Evolutionary conservation across 2,797 vertebrate species (phyloP).

Genomic region (Cirrhinus molitorella): DNA sequence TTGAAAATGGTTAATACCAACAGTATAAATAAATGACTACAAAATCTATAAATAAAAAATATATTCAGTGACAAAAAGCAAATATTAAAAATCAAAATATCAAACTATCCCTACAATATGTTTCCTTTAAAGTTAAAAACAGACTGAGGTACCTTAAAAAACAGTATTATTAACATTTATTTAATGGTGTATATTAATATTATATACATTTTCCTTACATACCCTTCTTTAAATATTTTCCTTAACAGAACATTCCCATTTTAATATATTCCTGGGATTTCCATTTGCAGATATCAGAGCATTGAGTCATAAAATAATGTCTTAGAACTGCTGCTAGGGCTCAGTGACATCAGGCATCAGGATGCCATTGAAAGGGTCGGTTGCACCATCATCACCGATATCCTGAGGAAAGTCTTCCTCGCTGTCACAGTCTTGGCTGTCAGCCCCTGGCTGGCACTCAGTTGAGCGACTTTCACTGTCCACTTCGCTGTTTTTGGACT

Average conservation of each 20-base stretch:
- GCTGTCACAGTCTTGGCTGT: conserved; percentile 75
- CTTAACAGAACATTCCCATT: conserved; percentile 24
- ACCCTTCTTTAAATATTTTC: conserved; percentile 4
- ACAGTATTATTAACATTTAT: not conserved
- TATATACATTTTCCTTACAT: not conserved
- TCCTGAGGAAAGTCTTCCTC: conserved; percentile 74
- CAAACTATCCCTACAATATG: not conserved
- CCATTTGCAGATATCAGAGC: conserved; percentile 35
- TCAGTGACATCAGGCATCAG: conserved; percentile 37
- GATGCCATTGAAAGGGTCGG: conserved; percentile 53
- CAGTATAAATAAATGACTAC: conserved; percentile 34
- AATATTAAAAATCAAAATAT: not conserved
- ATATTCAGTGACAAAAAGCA: not conserved
- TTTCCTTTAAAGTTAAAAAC: conserved; percentile 1
- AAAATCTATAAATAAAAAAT: conserved; percentile 25
- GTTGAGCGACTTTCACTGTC: conserved; percentile 52
- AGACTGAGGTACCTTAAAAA: conserved; percentile 8
- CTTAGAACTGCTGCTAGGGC: conserved; percentile 18
- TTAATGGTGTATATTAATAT: conserved; percentile 4
- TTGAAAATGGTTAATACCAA: conserved; percentile 27
- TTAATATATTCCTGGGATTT: conserved; percentile 42
- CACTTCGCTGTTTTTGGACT: conserved; percentile 25
- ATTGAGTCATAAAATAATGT: not conserved
- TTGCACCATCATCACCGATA: conserved; percentile 75
- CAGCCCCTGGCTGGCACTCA: conserved; percentile 58